Percentiles rank a stretch among this genome's conserved stretches.
phyloP scores from a whole-genome alignment of 2,888 invertebrate species.

The Rutpela maculata region DNA sequence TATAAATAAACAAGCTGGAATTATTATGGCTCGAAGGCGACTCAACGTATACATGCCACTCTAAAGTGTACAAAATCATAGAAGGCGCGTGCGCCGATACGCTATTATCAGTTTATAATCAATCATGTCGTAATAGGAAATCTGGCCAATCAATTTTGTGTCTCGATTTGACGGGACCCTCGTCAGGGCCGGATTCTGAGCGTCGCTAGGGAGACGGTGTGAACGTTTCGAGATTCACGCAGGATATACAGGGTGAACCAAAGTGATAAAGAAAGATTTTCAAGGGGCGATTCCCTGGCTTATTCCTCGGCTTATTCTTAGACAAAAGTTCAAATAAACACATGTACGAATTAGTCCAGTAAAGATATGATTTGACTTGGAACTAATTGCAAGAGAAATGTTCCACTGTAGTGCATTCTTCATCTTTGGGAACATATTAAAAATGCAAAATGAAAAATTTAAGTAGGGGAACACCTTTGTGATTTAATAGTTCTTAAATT shows the following conservation, averaged over 20 bases:
- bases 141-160: constrained; percentile 62
- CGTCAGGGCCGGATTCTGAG: constrained; percentile 41
- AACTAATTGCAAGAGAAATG: no score
- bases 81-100: constrained; percentile 59
- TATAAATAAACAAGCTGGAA: constrained; percentile 26
- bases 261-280: no score
- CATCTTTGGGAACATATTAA: no score
- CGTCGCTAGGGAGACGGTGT: background rate
- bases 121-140: constrained; percentile 67
- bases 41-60: constrained; percentile 21
- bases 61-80: constrained; percentile 30
- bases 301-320: no score
- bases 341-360: no score
- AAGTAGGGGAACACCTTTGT: no score
- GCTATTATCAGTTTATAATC: constrained; percentile 66
- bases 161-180: constrained; percentile 26
- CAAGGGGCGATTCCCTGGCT: no score
- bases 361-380: no score
- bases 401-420: no score
- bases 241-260: background rate
- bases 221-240: background rate
- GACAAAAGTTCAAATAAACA: no score
- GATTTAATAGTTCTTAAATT: no score
- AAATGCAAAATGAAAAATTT: no score
- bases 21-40: constrained; percentile 28